phyloP scores from a whole-genome alignment of 2,113 vertebrate genomes.

The Sylvietta virens region DNA sequence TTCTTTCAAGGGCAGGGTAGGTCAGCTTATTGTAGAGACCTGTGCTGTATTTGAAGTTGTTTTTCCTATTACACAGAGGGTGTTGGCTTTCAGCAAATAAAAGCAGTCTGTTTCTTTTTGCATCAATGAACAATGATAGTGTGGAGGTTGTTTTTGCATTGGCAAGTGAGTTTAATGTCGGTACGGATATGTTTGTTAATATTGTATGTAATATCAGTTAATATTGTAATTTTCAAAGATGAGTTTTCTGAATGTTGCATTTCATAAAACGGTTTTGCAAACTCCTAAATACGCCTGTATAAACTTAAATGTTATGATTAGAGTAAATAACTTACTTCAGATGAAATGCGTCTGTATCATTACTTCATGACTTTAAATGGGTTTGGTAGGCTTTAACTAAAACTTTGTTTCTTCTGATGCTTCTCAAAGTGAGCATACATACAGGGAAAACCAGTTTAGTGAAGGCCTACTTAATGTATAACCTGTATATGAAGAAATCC shows the following conservation, averaged over 20 bases:
- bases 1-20: background rate
- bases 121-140: background rate
- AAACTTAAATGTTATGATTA: background rate
- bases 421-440: background rate
- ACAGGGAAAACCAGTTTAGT: background rate
- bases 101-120: background rate
- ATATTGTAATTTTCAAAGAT: background rate
- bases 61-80: background rate
- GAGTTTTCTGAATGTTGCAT: background rate
- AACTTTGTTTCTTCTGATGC: background rate
- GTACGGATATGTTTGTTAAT: background rate
- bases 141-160: background rate
- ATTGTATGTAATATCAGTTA: background rate
- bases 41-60: background rate
- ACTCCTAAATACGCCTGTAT: background rate
- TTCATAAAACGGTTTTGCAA: background rate
- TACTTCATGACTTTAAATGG: background rate
- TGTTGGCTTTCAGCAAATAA: slow-evolving; percentile 5
- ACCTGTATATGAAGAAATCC: background rate
- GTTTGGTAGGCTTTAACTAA: background rate
- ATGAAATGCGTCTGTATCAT: background rate
- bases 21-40: background rate
- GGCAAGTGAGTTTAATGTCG: background rate
- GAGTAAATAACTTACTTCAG: background rate
- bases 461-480: background rate